Base-by-base conservation (phyloP, 2,888 invertebrate species). In the Polylopha cassiicola region DNA sequence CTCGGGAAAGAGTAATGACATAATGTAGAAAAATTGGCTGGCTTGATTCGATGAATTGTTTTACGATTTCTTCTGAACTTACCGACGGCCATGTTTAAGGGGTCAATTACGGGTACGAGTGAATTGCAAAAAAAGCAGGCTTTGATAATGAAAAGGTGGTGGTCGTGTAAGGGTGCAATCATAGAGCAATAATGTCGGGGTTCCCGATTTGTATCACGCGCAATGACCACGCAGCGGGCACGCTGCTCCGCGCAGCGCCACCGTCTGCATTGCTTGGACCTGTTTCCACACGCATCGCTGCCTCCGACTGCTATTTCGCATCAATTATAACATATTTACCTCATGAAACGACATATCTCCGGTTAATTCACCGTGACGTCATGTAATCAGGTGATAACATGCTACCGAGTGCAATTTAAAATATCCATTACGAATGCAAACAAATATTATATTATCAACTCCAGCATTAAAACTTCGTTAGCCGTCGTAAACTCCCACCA, bases 201-300 rank as follows among this genome's bases (percentile, higher is more conserved):
- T 57, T 60, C 38, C 43, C 47, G 30, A 44, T 49, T 57, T 44
- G 51, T 47, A 56, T 55, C 61, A 55, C 53, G 53, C 50, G 51
- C 52, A 46, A 47, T 53, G 50, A 53, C 52, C 46, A 53, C 46
- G 49, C 27, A 39, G 28, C 41, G 45, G 47, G 53, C 36, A 37
- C 44, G 47, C 48, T 39, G 47, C 39, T 48, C 47, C 37, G 36
- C 39, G 54, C 55, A 53, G n/a, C 23, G 39, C 39, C 22, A 30
- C 24, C 10, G 39, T 39, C 22, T 39, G 39, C 39, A 39, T 32
- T 39, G 32, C 32, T 57, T 46, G 51, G 56, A 70, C 67, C 60
- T 55, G 67, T 70, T 65, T 52, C 50, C 48, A 58, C 62, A 61
- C 61, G 63, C 61, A 53, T 52, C 51, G 48, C 49, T 53, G 54